These are phyloP conservation scores for Cryptotermes secundus DNA, from an alignment of 1,140 invertebrate species.

Conservation along the genomic window DNA sequence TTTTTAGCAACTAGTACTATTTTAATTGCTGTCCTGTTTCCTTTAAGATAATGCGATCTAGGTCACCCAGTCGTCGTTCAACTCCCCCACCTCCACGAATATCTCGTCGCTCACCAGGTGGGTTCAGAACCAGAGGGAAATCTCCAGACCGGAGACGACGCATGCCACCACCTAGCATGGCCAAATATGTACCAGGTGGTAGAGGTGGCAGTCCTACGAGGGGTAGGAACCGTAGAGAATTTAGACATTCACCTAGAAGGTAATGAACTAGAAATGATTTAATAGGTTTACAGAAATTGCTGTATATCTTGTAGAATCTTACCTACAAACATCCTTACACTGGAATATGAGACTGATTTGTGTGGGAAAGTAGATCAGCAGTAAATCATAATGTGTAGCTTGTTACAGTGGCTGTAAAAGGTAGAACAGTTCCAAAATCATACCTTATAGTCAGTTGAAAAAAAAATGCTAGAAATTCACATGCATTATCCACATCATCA, in stretches of 20 bases:
- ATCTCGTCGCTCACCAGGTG: conserved; percentile 7
- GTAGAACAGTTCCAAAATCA: too few species aligned
- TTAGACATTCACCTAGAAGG: conserved; percentile 25
- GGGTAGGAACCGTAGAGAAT: conserved; percentile 17
- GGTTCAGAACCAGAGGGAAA: conserved; percentile 8
- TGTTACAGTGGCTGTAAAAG: too few species aligned
- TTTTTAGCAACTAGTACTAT: too few species aligned
- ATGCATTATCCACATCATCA: too few species aligned
- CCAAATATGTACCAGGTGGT: background rate
- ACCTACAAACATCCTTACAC: too few species aligned
- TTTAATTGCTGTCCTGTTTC: too few species aligned
- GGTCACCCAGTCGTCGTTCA: conserved; percentile 2
- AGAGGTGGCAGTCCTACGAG: background rate
- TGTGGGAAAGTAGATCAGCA: too few species aligned
- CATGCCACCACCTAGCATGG: background rate
- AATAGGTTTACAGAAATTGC: background rate
- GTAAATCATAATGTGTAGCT: too few species aligned
- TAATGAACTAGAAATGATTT: background rate
- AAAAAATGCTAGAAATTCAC: too few species aligned
- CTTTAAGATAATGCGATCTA: background rate
- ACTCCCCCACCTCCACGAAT: conserved; percentile 14
- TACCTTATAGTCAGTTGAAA: too few species aligned
- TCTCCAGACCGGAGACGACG: conserved; percentile 19
- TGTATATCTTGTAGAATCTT: too few species aligned
- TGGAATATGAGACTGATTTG: too few species aligned